Base-by-base conservation (phyloP, 1,140 invertebrate genomes). In the Leptinotarsa undecemlineata region DNA sequence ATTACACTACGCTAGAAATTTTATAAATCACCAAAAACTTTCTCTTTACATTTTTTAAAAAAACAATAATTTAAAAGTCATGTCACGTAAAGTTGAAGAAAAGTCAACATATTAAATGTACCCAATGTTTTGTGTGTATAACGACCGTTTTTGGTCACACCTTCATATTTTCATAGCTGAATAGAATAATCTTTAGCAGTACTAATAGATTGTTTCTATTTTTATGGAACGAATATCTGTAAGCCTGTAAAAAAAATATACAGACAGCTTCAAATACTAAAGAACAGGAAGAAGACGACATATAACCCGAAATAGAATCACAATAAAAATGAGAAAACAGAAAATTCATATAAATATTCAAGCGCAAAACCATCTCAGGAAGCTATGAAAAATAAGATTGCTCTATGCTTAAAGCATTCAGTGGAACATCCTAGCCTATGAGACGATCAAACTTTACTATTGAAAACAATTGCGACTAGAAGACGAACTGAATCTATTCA, bases 391-490 rank as follows among this genome's bases (percentile, higher is more conserved):
- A 26, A 64, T 23, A 14, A 23, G 2, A 23, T 64, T 64, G 15
- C 62, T 51, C 48, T 64, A 64, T 64, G 19, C 20, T 1, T 64
- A 19, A 76, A 74, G 74, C 71, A 76, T 69, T 57, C 47, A 51
- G 73, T 69, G 23, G 73, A 26, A 74, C 73, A 23, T 68, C 72
- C 62, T 64, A 64, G 8, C 20, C 15, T n/a, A 5, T 4, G 57
- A 67, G 48, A 20, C 15, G 20, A 67, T 75, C 62, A 73, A 67
- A 77, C 78, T 67, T 79, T 61, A 80, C 71, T 77, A 74, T 76
- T 82, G 67, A 81, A 82, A 79, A 82, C 78, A 76, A 83, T 80
- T 64, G 75, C 72, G 70, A 77, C 81, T 79, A 80, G 81, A 75
- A 80, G 68, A 74, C 72, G 48, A 71, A 74, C 67, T 42, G 68